Percentiles rank a stretch among this genome's conserved stretches.
phyloP scores from a whole-genome alignment of 1,140 invertebrate genomes.

The Geopemphigus sp. region DNA sequence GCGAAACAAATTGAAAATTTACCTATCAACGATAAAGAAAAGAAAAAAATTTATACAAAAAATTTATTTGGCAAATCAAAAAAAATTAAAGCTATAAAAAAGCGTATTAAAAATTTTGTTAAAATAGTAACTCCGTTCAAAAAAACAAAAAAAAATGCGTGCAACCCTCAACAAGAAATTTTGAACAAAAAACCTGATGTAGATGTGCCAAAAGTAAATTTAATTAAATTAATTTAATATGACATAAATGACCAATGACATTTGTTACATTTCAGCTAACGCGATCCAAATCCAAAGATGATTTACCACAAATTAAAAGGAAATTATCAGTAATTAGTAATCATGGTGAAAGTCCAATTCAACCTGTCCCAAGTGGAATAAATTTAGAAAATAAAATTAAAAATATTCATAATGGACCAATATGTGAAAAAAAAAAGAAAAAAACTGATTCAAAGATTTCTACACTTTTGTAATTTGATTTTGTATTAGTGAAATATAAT shows the following conservation, averaged over 20 bases:
- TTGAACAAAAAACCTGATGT: constrained; percentile 9
- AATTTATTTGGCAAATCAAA: constrained; percentile 41
- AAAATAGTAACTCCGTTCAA: constrained; percentile 30
- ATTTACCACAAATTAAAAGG: constrained; percentile 8
- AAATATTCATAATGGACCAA: background rate
- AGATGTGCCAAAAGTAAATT: constrained; percentile 28
- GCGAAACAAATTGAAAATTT: constrained; percentile 12
- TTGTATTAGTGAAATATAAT: background rate
- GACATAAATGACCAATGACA: too few relatives aligned
- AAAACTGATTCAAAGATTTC: constrained; percentile 22
- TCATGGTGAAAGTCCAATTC: background rate
- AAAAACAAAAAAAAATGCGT: constrained; percentile 14
- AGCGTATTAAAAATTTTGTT: constrained; percentile 7
- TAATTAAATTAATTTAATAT: too few relatives aligned
- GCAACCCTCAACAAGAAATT: background rate
- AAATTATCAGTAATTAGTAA: background rate
- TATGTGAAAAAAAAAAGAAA: constrained; percentile 46
- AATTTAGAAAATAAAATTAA: constrained; percentile 19
- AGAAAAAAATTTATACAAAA: constrained; percentile 38
- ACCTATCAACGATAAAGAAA: background rate
- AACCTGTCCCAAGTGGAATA: background rate
- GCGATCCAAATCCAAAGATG: constrained; percentile 35
- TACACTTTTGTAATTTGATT: background rate
- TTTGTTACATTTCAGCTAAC: constrained; percentile 4
- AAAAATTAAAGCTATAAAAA: constrained; percentile 26